Base-by-base conservation (phyloP, 2,113 vertebrate genomes). In the Garra rufa region DNA sequence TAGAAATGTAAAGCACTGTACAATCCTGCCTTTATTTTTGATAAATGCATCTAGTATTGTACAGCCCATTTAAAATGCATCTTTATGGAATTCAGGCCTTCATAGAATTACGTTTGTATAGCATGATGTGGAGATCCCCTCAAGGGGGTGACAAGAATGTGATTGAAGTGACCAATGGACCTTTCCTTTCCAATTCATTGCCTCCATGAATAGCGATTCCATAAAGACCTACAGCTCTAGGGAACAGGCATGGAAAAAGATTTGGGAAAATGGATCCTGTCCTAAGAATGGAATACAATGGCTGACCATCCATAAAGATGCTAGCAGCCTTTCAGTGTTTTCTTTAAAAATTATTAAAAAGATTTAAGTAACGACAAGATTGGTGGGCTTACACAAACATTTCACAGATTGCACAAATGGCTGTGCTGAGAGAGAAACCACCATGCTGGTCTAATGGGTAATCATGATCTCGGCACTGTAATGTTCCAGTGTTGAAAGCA, bases 301-400 rank as follows among this genome's bases (percentile, higher is more conserved):
- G 28, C 89, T 89, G 90, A 82, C 90, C 90, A 88, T 87, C 87
- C 89, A 87, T 87, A 92, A 93, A 84, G 59, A 87, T 67, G 59
- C 48, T 30, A 67, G 41, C 43, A 80, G 59, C 59, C 59, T 48
- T 63, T 44, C 15, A 63, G 38, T 43, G 28, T 63, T 43, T 41
- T n/a, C 8, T 79, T 46, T 26, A 43, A 79, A 79, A 79, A 24
- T 8, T 10, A 79, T 46, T 15, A 28, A 26, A 57, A 59, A 59
- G 9, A 46, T 44, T 44, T 26, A 46, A 83, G 73, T 46, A 80
- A 46, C 9, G 2, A 13, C 19, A 30, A 50, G 26, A 80, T 44
- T 19, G 8, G 4, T 67, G 15, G 77, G 24, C 57, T 80, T 80
- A 19, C 26, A 30, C n/a, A 65, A 80, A 48, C 43, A 30, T 80